phyloP scores from a whole-genome alignment of 2,113 vertebrate genomes.

The Xenopus borealis region DNA sequence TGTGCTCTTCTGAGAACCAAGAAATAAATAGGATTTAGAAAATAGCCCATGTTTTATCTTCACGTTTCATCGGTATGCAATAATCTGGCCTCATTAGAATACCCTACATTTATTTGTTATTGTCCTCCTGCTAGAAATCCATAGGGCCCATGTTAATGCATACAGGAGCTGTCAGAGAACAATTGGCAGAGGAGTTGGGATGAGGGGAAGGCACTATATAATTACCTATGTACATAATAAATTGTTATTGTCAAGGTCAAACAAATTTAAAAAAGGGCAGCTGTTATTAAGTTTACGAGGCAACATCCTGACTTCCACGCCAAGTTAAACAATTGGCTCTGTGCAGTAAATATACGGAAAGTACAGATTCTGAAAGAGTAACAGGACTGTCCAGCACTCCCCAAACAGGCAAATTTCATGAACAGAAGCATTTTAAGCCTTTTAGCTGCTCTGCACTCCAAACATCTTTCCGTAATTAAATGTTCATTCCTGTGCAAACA shows the following conservation, averaged over 20 bases:
- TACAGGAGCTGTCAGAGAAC: neutral
- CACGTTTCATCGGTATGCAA: neutral
- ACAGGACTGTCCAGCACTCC: neutral
- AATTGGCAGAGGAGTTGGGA: neutral
- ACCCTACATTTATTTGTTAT: neutral
- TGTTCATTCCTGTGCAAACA: neutral
- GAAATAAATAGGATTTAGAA: slow-evolving; percentile 7
- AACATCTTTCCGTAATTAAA: neutral
- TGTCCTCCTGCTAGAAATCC: neutral
- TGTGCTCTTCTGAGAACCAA: slow-evolving; percentile 76
- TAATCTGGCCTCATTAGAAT: neutral
- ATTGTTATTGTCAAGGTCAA: slow-evolving; percentile 88
- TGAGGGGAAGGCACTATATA: slow-evolving; percentile 15
- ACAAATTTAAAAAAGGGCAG: slow-evolving; percentile 83
- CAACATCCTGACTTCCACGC: slow-evolving; percentile 77
- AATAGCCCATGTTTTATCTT: neutral
- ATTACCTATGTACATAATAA: slow-evolving; percentile 65
- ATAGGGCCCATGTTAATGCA: neutral
- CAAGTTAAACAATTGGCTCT: slow-evolving; percentile 79
- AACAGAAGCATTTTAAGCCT: slow-evolving; percentile 46
- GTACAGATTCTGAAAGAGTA: slow-evolving; percentile 55
- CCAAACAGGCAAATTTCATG: neutral
- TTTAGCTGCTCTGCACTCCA: neutral
- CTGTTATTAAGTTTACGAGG: slow-evolving; percentile 79
- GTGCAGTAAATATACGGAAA: slow-evolving; percentile 65